Percentiles rank a stretch among this genome's conserved stretches.
Conservation (phyloP, 2,113 vertebrate genomes). For the human region DNA sequence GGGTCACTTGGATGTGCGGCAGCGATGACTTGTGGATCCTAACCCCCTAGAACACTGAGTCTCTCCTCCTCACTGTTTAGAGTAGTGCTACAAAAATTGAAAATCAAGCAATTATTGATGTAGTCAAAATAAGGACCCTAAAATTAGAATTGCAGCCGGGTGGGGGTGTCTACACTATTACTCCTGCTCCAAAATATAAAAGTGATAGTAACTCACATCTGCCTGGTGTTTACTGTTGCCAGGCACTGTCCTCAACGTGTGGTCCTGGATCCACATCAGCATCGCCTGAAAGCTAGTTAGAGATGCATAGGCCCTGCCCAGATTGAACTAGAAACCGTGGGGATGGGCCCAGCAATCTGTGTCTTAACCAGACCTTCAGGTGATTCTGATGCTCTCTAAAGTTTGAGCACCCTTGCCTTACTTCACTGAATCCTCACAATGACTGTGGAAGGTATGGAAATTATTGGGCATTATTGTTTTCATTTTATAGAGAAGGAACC, state of each 20-base stretch:
- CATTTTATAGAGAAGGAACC: not conserved
- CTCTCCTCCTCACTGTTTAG: not conserved
- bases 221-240: not conserved
- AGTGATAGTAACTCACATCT: not conserved
- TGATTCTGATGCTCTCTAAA: not conserved
- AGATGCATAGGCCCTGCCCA: not conserved
- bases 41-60: not conserved
- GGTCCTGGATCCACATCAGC: not conserved
- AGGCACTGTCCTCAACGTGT: not conserved
- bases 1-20: not conserved
- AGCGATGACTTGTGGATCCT: not conserved
- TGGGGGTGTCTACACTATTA: not conserved
- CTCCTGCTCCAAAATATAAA: not conserved
- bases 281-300: not conserved
- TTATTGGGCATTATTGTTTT: not conserved
- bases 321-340: not conserved
- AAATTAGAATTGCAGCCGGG: not conserved
- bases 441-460: not conserved
- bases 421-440: not conserved
- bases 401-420: not conserved
- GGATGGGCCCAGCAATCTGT: not conserved
- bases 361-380: not conserved
- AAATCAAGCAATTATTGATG: conserved; percentile 10
- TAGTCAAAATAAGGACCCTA: not conserved
- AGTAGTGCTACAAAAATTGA: not conserved